Percentiles rank a stretch among this genome's conserved stretches.
Evolutionary conservation across 2,113 vertebrate genomes (phyloP).

Genomic region (Hippopotamus amphibius): DNA sequence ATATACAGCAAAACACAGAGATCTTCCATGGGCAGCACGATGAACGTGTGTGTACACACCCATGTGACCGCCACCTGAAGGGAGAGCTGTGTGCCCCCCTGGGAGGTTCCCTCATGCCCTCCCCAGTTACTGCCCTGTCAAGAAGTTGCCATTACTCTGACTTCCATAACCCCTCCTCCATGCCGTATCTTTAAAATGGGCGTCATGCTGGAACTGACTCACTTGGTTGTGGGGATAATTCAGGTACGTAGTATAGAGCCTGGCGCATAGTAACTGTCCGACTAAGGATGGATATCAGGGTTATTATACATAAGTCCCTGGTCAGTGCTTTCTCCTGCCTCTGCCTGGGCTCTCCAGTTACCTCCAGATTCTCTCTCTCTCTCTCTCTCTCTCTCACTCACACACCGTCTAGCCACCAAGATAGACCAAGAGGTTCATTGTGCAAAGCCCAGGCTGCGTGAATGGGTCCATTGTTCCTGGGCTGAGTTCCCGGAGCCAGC

Average conservation of each 20-base stretch:
- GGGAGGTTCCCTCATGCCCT: not conserved
- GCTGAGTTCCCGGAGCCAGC: constrained; percentile 50
- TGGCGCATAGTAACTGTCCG: not conserved
- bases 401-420: not conserved
- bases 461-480: constrained; percentile 71
- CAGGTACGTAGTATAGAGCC: not conserved
- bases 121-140: not conserved
- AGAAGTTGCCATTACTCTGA: not conserved
- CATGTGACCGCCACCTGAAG: not conserved
- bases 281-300: not conserved
- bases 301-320: not conserved
- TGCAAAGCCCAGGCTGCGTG: constrained; percentile 18
- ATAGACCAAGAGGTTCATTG: constrained; percentile 60
- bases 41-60: not conserved
- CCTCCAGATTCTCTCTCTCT: not conserved
- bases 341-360: not conserved
- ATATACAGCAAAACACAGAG: not conserved
- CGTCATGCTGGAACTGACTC: not conserved
- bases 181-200: not conserved
- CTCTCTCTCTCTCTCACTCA: not conserved
- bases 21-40: not conserved
- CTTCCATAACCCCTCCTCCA: not conserved
- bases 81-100: not conserved
- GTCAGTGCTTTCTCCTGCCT: not conserved
- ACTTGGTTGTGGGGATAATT: not conserved